phyloP scores from a whole-genome alignment of 2,797 vertebrate species.

The Tenualosa thibaudeaui region DNA sequence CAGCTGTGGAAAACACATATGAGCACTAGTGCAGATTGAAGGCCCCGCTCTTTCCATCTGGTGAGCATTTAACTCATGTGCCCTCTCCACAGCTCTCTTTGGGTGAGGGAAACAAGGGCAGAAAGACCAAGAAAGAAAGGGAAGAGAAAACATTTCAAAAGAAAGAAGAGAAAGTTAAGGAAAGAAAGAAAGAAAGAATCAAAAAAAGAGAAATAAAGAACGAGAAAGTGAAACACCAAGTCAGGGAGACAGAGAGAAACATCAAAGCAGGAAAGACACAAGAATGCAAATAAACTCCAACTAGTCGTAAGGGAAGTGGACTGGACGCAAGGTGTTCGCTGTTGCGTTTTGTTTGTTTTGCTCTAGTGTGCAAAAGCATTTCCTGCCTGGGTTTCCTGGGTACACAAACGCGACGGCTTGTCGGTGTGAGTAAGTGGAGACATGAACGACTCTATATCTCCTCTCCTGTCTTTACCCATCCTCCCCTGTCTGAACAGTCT shows the following conservation, averaged over 20 bases:
- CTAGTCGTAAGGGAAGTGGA: neutral
- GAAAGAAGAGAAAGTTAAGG: neutral
- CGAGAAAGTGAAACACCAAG: neutral
- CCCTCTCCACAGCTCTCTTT: constrained; percentile 9
- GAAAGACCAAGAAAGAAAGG: neutral
- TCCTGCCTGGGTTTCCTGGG: neutral
- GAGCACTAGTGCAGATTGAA: too few species aligned
- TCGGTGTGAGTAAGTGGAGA: neutral
- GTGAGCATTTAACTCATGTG: constrained; percentile 33
- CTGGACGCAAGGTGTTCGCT: neutral
- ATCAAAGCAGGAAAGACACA: neutral
- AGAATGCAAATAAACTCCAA: neutral
- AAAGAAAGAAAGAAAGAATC: neutral
- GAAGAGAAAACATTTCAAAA: neutral
- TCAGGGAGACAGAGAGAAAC: neutral
- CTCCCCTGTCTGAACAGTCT: neutral
- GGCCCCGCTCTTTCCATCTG: constrained; percentile 32
- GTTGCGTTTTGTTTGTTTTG: neutral
- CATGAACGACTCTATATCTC: neutral
- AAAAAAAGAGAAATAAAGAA: neutral
- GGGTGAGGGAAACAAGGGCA: neutral
- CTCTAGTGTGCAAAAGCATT: neutral
- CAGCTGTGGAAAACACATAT: neutral
- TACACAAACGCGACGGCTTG: neutral
- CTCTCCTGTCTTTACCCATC: neutral